These are phyloP conservation scores for Silurus lanzhouensis DNA, from an alignment of 2,797 vertebrate genomes.

Conservation along the genomic window DNA sequence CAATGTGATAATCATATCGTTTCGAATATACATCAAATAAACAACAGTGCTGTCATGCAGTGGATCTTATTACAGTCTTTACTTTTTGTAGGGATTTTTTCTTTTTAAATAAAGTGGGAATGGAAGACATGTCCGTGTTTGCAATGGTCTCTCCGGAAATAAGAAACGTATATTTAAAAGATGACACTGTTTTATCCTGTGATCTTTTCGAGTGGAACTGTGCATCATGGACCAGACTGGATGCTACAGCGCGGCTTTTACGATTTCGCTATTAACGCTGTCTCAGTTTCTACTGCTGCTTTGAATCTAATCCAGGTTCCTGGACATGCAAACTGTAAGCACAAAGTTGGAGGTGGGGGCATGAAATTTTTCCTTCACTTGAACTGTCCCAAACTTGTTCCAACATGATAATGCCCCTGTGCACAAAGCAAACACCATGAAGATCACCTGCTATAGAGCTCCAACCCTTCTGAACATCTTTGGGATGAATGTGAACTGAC, in stretches of 20 bases:
- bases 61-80: conserved; percentile 4
- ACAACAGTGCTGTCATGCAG: not conserved
- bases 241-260: not conserved
- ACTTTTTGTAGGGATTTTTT: not conserved
- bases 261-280: not conserved
- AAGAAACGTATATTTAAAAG: not conserved
- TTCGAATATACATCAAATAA: conserved; percentile 2
- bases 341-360: too few relatives aligned
- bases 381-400: too few relatives aligned
- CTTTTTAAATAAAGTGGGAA: not conserved
- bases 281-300: not conserved
- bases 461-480: too few relatives aligned
- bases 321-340: not conserved
- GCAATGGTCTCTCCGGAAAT: not conserved
- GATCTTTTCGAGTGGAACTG: not conserved
- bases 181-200: not conserved
- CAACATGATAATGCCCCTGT: too few relatives aligned
- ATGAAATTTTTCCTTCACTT: too few relatives aligned
- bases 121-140: not conserved
- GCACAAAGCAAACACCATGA: too few relatives aligned
- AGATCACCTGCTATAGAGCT: too few relatives aligned
- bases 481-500: too few relatives aligned
- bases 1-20: conserved; percentile 10
- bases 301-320: not conserved
- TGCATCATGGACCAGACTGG: not conserved